These are phyloP conservation scores for Anoncus sp. DNA, from an alignment of 2,888 invertebrate species.

Conservation along the genomic window DNA sequence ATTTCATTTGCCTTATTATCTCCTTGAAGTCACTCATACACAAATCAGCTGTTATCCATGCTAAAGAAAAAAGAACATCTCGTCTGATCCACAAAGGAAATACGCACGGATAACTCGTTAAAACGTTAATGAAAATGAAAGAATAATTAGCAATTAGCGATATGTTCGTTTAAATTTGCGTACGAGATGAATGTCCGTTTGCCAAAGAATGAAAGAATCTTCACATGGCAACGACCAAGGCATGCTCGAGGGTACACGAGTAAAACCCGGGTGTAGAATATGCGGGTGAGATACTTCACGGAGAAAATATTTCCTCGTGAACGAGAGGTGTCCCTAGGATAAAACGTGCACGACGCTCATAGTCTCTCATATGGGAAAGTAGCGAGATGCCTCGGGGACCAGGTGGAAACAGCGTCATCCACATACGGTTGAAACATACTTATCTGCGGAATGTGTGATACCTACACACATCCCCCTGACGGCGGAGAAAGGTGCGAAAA, in stretches of 20 bases:
- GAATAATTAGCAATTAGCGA: background rate
- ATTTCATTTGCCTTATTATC: too few species aligned
- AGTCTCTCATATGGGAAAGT: conserved; percentile 25
- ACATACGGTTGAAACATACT: conserved; percentile 39
- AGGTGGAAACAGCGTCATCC: conserved; percentile 36
- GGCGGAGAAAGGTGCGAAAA: conserved; percentile 59
- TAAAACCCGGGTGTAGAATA: conserved; percentile 22
- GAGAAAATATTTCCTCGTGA: conserved; percentile 43
- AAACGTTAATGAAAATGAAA: background rate
- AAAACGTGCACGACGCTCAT: conserved; percentile 52
- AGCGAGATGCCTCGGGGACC: conserved; percentile 46
- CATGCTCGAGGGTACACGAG: background rate
- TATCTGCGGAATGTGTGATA: conserved; percentile 41
- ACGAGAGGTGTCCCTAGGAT: conserved; percentile 45
- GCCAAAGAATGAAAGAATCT: background rate
- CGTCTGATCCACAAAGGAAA: background rate
- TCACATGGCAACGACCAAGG: conserved; percentile 5
- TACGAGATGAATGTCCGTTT: background rate
- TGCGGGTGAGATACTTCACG: conserved; percentile 28
- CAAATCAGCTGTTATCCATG: too few species aligned
- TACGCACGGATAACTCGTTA: background rate
- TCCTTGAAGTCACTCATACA: too few species aligned
- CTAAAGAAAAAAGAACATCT: too few species aligned
- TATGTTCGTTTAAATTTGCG: background rate
- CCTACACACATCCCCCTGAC: conserved; percentile 14